Evolutionary conservation across 2,888 invertebrate species (phyloP).

Genomic region (Nomada ferruginata): DNA sequence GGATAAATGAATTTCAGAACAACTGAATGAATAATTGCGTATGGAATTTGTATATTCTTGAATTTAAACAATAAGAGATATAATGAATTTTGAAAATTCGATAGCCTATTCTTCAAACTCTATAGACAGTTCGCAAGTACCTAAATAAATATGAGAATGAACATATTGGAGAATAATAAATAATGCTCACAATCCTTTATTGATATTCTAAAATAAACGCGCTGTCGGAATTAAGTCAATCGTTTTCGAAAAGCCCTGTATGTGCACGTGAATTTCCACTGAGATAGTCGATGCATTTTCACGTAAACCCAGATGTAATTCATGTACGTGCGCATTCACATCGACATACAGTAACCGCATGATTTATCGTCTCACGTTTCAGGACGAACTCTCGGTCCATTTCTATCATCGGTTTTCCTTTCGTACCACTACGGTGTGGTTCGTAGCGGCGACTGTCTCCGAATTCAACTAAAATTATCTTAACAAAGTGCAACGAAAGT

Average conservation of each 20-base stretch:
- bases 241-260: background rate
- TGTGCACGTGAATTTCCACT: background rate
- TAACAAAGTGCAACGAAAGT: background rate
- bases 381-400: constrained; percentile 59
- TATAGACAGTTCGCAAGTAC: background rate
- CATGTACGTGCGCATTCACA: constrained; percentile 42
- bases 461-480: constrained; percentile 38
- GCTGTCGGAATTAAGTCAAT: background rate
- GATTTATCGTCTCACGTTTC: constrained; percentile 72
- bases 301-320: constrained; percentile 41
- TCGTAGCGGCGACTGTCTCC: constrained; percentile 48
- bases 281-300: constrained; percentile 8
- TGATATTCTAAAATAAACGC: no score
- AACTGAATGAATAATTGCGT: no score
- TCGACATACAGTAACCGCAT: constrained; percentile 58
- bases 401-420: constrained; percentile 64
- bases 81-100: no score
- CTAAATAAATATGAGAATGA: no score
- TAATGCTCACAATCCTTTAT: no score
- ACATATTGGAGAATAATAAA: no score
- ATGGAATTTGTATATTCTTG: no score
- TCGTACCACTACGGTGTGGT: constrained; percentile 13
- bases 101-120: background rate
- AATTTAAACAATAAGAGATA: no score
- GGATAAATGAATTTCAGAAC: no score